phyloP scores from a whole-genome alignment of 2,113 vertebrate species.

The Chrysochloris asiatica region DNA sequence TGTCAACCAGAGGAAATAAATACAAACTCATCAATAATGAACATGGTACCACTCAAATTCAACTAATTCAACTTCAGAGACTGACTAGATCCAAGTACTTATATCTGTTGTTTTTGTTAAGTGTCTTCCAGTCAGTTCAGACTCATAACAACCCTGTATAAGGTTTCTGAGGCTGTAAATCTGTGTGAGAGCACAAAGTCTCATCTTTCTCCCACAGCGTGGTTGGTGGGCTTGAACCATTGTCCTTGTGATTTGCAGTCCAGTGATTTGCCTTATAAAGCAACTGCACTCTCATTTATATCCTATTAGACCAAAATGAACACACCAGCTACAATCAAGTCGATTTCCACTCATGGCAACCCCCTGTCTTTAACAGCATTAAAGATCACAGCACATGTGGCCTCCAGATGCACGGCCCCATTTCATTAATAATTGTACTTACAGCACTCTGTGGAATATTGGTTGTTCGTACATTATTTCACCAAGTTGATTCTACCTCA shows the following conservation, averaged over 20 bases:
- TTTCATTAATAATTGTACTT: constrained; percentile 48
- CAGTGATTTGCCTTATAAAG: too few species aligned
- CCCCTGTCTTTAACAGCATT: neutral
- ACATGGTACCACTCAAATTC: neutral
- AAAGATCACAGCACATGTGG: constrained; percentile 1
- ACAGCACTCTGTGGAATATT: constrained; percentile 46
- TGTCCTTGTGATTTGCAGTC: too few species aligned
- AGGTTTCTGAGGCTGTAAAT: too few species aligned
- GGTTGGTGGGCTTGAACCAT: too few species aligned
- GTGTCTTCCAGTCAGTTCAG: too few species aligned
- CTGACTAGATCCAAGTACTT: constrained; percentile 37
- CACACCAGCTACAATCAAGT: neutral
- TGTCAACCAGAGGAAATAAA: constrained; percentile 31
- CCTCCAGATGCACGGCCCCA: constrained; percentile 3
- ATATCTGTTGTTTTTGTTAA: too few species aligned
- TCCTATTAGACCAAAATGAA: neutral
- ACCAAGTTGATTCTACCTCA: neutral
- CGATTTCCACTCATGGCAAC: neutral
- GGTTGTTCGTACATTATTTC: constrained; percentile 59
- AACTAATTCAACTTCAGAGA: constrained; percentile 48
- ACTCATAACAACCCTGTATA: too few species aligned
- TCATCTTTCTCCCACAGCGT: too few species aligned
- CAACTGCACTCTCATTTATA: neutral
- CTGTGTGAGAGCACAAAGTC: too few species aligned
- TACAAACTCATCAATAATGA: constrained; percentile 1